A percentile compares a stretch with the other conserved stretches of the same genome.
phyloP scores from a whole-genome alignment of 2,113 vertebrate species.

The Limnothrissa miodon region DNA sequence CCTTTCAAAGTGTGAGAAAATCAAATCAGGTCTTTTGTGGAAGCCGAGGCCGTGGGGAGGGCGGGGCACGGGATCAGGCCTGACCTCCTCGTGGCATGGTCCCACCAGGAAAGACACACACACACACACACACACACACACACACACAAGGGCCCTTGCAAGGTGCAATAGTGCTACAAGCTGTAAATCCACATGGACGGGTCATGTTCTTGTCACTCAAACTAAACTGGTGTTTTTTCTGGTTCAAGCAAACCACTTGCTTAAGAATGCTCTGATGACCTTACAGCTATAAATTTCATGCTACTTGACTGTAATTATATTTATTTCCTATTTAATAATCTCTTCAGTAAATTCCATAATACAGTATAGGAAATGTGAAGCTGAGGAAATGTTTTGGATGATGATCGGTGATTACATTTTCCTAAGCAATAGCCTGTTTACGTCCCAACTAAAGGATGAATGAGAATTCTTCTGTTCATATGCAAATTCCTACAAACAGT shows the following conservation, averaged over 20 bases:
- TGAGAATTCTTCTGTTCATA: constrained; percentile 51
- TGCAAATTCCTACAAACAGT: constrained; percentile 59
- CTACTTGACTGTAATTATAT: not conserved
- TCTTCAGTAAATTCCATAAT: not conserved
- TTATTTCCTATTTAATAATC: not conserved
- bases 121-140: not conserved
- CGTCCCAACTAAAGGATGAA: constrained; percentile 33
- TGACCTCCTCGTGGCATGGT: not conserved
- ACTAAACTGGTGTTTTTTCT: not conserved
- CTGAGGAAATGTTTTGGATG: constrained; percentile 41
- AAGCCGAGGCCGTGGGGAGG: not conserved
- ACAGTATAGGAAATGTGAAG: not conserved
- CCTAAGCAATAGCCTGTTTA: constrained; percentile 41
- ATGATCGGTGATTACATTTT: constrained; percentile 52
- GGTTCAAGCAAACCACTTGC: not conserved
- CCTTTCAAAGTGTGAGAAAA: constrained; percentile 73
- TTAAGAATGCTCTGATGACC: not conserved
- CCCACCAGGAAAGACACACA: not conserved
- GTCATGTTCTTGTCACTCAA: not conserved
- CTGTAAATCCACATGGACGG: not conserved
- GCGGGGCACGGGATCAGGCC: constrained; percentile 1
- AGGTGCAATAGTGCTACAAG: not conserved
- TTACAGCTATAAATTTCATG: not conserved
- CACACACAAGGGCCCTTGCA: not conserved
- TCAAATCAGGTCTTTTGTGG: constrained; percentile 58